Evolutionary conservation across 2,113 vertebrate genomes (phyloP), one percentile per base, ranked within the genome.

Genomic region (Cyprinodon tularosa): DNA sequence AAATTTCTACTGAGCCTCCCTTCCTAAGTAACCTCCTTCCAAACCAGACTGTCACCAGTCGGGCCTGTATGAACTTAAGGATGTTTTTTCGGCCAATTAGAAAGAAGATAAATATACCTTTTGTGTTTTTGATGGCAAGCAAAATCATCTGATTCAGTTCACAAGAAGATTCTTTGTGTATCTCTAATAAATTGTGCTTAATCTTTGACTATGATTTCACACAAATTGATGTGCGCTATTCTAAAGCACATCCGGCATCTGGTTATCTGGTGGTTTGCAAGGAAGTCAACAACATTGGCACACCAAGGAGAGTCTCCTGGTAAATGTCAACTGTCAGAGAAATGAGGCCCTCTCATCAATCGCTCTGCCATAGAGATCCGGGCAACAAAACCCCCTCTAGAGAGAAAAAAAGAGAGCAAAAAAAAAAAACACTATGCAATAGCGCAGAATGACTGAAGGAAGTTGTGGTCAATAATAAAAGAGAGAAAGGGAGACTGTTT

Each of bases 281-380:
- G 84, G 93, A 94, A 90, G 92, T 82, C 92, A 93, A 93, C 95
- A 92, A 92, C 90, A 94, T 92, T 92, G 88, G 87, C 88, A 92
- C 90, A 93, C 94, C 96, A 96, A 92, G 91, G 92, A 93, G 93
- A 95, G 92, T 95, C 93, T 92, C 93, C 86, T 77, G 94, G 94
- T 94, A 91, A 95, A 95, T 95, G 94, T 95, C 95, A 96, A 77
- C 95, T 93, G 96, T 96, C 94, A 93, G 93, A 94, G 89, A 70
- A 83, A 69, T 89, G 91, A 92, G 88, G 82, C 84, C 67, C 78
- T 72, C 87, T 94, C 94, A 88, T 96, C 94, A 95, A 90, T 94
- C 93, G 93, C 89, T 78, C 77, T 83, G 85, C 87, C 86, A 84
- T 62, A 67, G 84, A 81, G 82, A 81, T 82, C 71, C 89, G 88